Evolutionary conservation across 2,797 vertebrate species (phyloP).

Genomic region (Semaprochilodus insignis): DNA sequence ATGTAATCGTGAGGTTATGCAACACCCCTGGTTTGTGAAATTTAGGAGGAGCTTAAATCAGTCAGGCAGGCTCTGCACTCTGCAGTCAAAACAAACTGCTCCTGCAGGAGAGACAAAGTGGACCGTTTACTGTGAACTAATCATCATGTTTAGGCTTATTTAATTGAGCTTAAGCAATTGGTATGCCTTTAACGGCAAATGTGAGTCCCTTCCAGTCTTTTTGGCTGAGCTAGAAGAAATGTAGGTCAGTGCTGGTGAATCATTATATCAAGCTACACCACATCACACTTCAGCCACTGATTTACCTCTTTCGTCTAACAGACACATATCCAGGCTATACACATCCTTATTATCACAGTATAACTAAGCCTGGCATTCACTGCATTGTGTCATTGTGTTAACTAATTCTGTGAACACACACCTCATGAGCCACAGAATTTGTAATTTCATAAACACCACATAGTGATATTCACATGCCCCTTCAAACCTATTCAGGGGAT

Average conservation of each 20-base stretch:
- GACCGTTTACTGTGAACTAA: background rate
- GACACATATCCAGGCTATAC: background rate
- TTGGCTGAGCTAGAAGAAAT: background rate
- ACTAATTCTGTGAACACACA: no score
- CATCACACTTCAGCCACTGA: background rate
- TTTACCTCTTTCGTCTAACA: no score
- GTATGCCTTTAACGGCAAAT: background rate
- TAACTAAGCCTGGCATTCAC: no score
- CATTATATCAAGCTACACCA: constrained; percentile 41
- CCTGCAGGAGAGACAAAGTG: background rate
- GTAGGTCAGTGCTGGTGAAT: constrained; percentile 37
- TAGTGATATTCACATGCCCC: no score
- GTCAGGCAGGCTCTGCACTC: background rate
- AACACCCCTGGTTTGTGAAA: constrained; percentile 23
- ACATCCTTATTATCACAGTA: background rate
- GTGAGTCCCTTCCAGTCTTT: background rate
- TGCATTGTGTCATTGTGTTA: no score
- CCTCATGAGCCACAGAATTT: no score
- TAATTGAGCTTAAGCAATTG: background rate
- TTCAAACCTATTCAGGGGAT: no score
- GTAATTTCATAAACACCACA: no score
- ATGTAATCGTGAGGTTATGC: constrained; percentile 32
- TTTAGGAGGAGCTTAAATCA: constrained; percentile 22
- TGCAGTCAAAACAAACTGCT: background rate
- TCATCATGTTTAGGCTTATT: background rate